Conservation (phyloP, 2,888 invertebrate species). For the Meandrusa payeni region DNA sequence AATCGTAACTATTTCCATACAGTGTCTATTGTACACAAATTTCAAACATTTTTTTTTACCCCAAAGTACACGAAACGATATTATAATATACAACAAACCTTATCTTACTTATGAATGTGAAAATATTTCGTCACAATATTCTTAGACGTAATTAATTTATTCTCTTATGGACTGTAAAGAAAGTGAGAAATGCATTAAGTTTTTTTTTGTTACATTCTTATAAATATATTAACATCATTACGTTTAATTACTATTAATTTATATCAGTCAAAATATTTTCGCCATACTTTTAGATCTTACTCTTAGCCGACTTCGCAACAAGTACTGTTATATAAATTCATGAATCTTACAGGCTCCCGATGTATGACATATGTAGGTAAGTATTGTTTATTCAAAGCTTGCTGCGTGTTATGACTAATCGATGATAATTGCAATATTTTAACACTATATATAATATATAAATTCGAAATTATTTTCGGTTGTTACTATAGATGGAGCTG, state of each 20-base stretch:
- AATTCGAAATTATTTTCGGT: conserved; percentile 20
- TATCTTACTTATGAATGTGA: conserved; percentile 68
- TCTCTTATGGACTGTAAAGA: conserved; percentile 76
- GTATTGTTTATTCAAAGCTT: conserved; percentile 20
- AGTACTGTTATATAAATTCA: conserved; percentile 11
- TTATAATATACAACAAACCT: conserved; percentile 77
- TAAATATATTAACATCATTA: conserved; percentile 76
- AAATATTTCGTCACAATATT: conserved; percentile 77
- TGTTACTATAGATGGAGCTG: conserved; percentile 10
- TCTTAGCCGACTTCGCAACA: conserved; percentile 18
- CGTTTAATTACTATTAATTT: conserved; percentile 57
- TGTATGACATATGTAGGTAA: conserved; percentile 5
- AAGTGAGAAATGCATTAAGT: conserved; percentile 78
- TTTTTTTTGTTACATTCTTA: conserved; percentile 71
- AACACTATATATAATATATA: conserved; percentile 10
- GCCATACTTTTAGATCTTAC: conserved; percentile 53
- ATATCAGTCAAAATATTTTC: conserved; percentile 79
- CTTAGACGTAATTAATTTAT: conserved; percentile 65
- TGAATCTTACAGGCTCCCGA: conserved; percentile 8
- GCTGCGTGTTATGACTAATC: conserved; percentile 12
- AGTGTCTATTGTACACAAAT: conserved; percentile 73
- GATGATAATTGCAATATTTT: conserved; percentile 9
- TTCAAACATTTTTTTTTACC: conserved; percentile 65
- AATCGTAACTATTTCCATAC: conserved; percentile 70
- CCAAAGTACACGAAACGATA: conserved; percentile 69